Percentiles rank a stretch among this genome's conserved stretches.
Evolutionary conservation across 2,113 vertebrate species (phyloP).

Genomic region (Planiliza haematocheilus): DNA sequence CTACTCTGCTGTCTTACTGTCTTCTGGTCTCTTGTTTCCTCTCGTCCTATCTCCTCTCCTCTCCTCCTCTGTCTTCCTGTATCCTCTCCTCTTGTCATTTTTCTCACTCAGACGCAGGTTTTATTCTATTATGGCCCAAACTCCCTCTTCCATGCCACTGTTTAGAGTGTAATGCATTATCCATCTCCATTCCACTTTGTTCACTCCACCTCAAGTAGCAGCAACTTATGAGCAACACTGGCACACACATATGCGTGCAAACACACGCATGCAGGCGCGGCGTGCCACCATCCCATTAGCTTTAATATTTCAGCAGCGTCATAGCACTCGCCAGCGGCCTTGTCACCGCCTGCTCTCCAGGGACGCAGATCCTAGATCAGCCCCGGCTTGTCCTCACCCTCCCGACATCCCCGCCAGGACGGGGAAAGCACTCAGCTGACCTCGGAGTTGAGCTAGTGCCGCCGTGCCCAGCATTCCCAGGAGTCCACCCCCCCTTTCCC

Average conservation of each 20-base stretch:
- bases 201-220: conserved; percentile 69
- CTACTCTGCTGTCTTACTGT: conserved; percentile 29
- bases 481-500: conserved; percentile 6
- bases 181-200: conserved; percentile 76
- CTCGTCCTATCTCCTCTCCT: neutral
- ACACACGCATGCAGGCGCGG: conserved; percentile 11
- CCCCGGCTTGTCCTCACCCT: conserved; percentile 41
- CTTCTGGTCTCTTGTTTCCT: conserved; percentile 1
- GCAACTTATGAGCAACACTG: conserved; percentile 50
- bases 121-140: conserved; percentile 49
- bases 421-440: conserved; percentile 58
- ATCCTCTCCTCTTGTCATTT: conserved; percentile 1
- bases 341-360: conserved; percentile 62
- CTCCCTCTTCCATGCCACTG: conserved; percentile 39
- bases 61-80: neutral
- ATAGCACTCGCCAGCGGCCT: conserved; percentile 61
- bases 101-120: conserved; percentile 45
- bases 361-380: conserved; percentile 63
- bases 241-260: conserved; percentile 8
- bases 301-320: conserved; percentile 79
- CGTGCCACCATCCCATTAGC: conserved; percentile 69
- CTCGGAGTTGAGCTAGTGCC: conserved; percentile 48
- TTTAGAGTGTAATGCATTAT: conserved; percentile 73
- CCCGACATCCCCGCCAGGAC: conserved; percentile 38
- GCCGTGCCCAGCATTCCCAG: conserved; percentile 47